Base-by-base conservation (phyloP, 2,888 invertebrate genomes). In the Anoncus sp. region DNA sequence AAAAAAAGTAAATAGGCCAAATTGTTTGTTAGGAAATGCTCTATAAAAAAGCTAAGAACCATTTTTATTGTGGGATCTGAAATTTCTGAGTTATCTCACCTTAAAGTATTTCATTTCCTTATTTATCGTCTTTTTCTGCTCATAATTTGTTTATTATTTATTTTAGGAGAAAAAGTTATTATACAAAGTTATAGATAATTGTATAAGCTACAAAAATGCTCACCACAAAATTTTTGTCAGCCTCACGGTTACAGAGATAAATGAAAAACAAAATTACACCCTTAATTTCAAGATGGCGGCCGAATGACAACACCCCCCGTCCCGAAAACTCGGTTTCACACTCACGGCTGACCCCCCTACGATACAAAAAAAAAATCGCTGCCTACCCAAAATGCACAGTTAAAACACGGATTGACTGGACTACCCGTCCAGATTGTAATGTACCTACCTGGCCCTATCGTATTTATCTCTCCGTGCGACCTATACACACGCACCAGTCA, bases 11-110 rank as follows among this genome's bases (percentile, higher is more conserved):
- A 18, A 18, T 16, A 47, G 4, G 18, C 16, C 16, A 47, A 47
- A 18, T 47, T 47, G 18, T 47, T 47, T 18, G 47, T 47, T 47
- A 47, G 7, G 16, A 47, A 47, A 47, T 47, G 47, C 47, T 47
- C 47, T 10, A 47, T 18, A 18, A 18, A 47, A 47, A 47, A 47
- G 14, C 18, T 4, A 18, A 18, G 16, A 18, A n/a, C 16, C n/a
- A 18, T 18, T 47, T 16, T 47, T 47, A 47, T 47, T 18, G 18
- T 9, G 16, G 47, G 47, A 47, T 47, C 16, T n/a, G 7, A 47
- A 47, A 47, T 47, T 18, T 2, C 6, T 16, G 47, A 47, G 47
- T 47, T 47, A 16, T 47, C 47, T 47, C 18, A 18, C 47, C 47
- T 47, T 18, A 47, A 47, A 47, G 18, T 18, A 18, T 47, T 47